A percentile compares a stretch with the other conserved stretches of the same genome.
phyloP scores from a whole-genome alignment of 1,140 invertebrate genomes.

The Bombyx mandarina region DNA sequence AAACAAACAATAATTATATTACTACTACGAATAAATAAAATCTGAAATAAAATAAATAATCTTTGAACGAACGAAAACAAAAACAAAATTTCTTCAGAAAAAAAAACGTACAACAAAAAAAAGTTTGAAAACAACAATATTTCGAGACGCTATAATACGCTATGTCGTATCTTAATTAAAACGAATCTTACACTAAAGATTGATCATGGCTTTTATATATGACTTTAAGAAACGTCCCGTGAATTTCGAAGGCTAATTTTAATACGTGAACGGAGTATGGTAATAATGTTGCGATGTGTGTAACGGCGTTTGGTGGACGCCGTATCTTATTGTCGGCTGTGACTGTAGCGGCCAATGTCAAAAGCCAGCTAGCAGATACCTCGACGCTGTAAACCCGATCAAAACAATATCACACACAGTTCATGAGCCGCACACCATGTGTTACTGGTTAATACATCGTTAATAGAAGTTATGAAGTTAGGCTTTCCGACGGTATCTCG shows the following conservation, averaged over 20 bases:
- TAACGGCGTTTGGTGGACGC: constrained; percentile 53
- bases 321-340: constrained; percentile 65
- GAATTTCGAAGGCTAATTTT: constrained; percentile 6
- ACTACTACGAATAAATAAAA: constrained; percentile 41
- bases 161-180: constrained; percentile 42
- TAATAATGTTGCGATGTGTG: constrained; percentile 52
- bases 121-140: constrained; percentile 50
- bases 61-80: constrained; percentile 61
- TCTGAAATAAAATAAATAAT: constrained; percentile 23
- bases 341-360: constrained; percentile 65
- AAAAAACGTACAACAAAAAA: constrained; percentile 33
- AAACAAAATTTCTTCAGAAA: constrained; percentile 51
- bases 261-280: constrained; percentile 40
- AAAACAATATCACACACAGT: constrained; percentile 30
- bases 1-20: constrained; percentile 43
- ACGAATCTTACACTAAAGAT: constrained; percentile 45
- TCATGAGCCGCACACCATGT: too few relatives aligned
- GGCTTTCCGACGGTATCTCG: too few relatives aligned
- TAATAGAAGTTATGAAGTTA: too few relatives aligned
- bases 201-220: constrained; percentile 51
- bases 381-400: constrained; percentile 70
- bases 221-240: constrained; percentile 46
- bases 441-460: too few relatives aligned
- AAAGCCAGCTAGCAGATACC: constrained; percentile 72
- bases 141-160: constrained; percentile 34